Percentiles rank a stretch among this genome's conserved stretches.
These are phyloP conservation scores for Pelagia noctiluca DNA, from an alignment of 30 jellyfish, hydroid and myxozoan genomes.

Conservation along the genomic window DNA sequence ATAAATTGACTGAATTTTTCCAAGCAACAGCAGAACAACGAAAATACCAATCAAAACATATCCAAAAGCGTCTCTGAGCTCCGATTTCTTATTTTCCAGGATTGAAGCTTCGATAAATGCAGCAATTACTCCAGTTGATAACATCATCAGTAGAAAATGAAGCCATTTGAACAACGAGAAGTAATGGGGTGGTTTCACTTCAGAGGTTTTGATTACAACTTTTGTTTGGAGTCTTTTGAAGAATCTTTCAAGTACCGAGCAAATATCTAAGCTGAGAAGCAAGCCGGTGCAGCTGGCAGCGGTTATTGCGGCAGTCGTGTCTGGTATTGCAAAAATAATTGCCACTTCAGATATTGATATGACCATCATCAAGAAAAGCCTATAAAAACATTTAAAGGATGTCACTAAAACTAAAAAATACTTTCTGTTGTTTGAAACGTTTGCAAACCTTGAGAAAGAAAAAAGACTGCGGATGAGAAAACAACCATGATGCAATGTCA, in stretches of 20 bases:
- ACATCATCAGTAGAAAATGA: slow-evolving; percentile 21
- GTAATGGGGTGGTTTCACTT: background rate
- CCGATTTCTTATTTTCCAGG: slow-evolving; percentile 3
- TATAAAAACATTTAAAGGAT: slow-evolving; percentile 9
- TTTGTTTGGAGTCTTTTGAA: background rate
- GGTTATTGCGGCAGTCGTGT: background rate
- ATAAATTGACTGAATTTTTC: slow-evolving; percentile 37
- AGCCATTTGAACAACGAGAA: slow-evolving; percentile 40
- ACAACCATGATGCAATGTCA: too few relatives aligned
- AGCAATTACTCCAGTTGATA: slow-evolving; percentile 42
- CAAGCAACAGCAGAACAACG: slow-evolving; percentile 9
- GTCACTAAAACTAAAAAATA: background rate
- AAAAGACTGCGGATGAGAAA: too few relatives aligned
- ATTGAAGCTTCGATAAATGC: slow-evolving; percentile 17
- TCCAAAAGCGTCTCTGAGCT: slow-evolving; percentile 39
- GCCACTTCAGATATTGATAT: slow-evolving; percentile 19
- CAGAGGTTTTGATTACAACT: background rate
- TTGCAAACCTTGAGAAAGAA: too few relatives aligned
- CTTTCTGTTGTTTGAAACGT: too few relatives aligned
- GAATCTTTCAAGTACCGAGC: background rate
- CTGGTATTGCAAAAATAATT: slow-evolving; percentile 34
- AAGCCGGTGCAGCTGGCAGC: slow-evolving; percentile 21
- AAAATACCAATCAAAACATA: slow-evolving; percentile 31
- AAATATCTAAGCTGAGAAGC: slow-evolving; percentile 36
- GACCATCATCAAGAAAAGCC: slow-evolving; percentile 53